These are phyloP conservation scores for Aselliscus stoliczkanus DNA, from an alignment of 2,797 vertebrate species.

Conservation along the genomic window DNA sequence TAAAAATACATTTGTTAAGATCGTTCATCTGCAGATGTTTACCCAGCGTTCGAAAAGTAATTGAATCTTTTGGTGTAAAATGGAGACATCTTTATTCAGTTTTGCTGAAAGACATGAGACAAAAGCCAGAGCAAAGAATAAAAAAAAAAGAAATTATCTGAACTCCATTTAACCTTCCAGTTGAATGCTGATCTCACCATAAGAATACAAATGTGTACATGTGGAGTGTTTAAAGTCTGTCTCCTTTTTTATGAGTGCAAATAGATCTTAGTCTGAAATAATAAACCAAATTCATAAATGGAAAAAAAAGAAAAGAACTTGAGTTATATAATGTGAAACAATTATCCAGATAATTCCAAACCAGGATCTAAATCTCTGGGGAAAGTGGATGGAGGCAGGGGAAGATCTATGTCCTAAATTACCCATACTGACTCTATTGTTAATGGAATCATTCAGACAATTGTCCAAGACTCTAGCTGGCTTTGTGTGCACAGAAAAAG, in stretches of 20 bases:
- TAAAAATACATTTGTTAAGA: constrained; percentile 58
- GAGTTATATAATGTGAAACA: not conserved
- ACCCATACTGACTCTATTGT: not conserved
- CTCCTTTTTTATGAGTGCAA: constrained; percentile 47
- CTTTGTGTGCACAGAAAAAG: not conserved
- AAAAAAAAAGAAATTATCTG: constrained; percentile 62
- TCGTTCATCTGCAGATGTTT: constrained; percentile 62
- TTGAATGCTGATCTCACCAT: not conserved
- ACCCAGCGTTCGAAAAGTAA: constrained; percentile 39
- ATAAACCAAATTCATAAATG: constrained; percentile 49
- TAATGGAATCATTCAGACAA: not conserved
- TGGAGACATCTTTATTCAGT: constrained; percentile 39
- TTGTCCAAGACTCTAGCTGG: not conserved
- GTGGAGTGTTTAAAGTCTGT: constrained; percentile 51
- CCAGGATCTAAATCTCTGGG: not conserved
- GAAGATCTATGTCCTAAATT: not conserved
- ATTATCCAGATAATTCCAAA: not conserved
- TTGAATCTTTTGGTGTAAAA: constrained; percentile 57
- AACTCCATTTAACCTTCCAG: constrained; percentile 63
- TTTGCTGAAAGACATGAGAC: constrained; percentile 32
- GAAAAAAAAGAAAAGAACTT: not conserved
- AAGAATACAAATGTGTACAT: constrained; percentile 20
- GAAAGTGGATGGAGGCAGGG: not conserved
- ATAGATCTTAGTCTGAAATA: constrained; percentile 51
- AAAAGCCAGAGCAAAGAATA: constrained; percentile 59